phyloP scores from a whole-genome alignment of 2,113 vertebrate genomes.

The Prolemur simus region DNA sequence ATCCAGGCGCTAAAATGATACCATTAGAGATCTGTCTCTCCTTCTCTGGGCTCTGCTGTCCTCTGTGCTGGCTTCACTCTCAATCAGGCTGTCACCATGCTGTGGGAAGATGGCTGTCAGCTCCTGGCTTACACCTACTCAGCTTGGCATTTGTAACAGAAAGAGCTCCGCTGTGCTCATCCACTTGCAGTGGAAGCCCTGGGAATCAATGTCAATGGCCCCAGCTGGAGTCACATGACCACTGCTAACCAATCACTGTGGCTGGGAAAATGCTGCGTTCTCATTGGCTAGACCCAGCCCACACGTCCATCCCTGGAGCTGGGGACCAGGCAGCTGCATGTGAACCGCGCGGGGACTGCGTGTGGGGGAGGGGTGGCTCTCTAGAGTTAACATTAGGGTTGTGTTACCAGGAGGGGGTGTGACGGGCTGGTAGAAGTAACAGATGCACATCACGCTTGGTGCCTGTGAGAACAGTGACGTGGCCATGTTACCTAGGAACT shows the following conservation, averaged over 20 bases:
- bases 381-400: background rate
- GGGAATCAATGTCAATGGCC: fast-evolving
- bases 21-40: background rate
- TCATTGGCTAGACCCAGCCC: background rate
- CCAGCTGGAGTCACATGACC: background rate
- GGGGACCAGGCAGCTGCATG: background rate
- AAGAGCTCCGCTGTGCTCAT: background rate
- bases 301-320: background rate
- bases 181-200: background rate
- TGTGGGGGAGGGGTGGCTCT: no score
- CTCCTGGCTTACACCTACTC: background rate
- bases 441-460: fast-evolving
- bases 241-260: background rate
- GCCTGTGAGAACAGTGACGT: background rate
- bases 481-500: background rate
- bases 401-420: no score
- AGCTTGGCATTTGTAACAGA: background rate
- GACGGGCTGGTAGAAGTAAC: background rate
- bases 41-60: background rate
- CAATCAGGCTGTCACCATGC: background rate
- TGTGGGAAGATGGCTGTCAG: background rate
- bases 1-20: background rate
- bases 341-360: fast-evolving
- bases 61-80: background rate
- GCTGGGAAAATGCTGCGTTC: background rate